Evolutionary conservation across 2,797 vertebrate genomes (phyloP), one percentile per base, ranked within the genome.

Genomic region (Pipistrellus kuhlii): DNA sequence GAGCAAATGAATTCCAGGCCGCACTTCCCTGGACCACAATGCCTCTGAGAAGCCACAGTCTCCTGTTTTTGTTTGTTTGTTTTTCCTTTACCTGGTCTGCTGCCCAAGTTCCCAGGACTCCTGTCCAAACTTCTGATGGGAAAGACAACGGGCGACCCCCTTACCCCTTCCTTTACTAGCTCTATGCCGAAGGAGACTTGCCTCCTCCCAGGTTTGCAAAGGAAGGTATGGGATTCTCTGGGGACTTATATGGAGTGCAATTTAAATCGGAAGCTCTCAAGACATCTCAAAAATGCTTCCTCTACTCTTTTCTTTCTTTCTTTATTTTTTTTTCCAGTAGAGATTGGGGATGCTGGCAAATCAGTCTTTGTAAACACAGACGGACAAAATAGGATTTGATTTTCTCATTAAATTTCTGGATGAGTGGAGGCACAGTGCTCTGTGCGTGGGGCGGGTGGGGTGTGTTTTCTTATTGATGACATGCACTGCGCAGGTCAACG

Each of bases 401-500:
- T 71, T 69, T 85, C 53, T 57, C 59, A 68, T 93, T 59, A 85
- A 12, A 89, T 84, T 78, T 93, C 72, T 51, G 55, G 27, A 15
- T 46, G 66, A 59, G 53, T 7, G 87, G 62, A 80, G 55, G 23
- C 68, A 35, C 32, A 10, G 21, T 4, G 27, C 53, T 51, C 44
- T 5, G 30, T 15, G 44, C 20, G 5, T 14, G 17, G 8, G 7
- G n/a, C 25, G 71, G 68, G 62, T 10, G 41, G 84, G 75, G 62
- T 41, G 71, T 72, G 77, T 85, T 87, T 87, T 77, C 90, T 73
- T 62, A 55, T 30, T 69, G 88, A 88, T 76, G 81, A 89, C 83
- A 86, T 51, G 68, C 77, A 85, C 72, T 85, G 96, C 73, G 77
- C 92, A 96, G 92, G 95, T 90, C 93, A 68, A 21, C 83, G 57